Base-by-base conservation (phyloP, 1,140 invertebrate species). In the Myzus persicae region DNA sequence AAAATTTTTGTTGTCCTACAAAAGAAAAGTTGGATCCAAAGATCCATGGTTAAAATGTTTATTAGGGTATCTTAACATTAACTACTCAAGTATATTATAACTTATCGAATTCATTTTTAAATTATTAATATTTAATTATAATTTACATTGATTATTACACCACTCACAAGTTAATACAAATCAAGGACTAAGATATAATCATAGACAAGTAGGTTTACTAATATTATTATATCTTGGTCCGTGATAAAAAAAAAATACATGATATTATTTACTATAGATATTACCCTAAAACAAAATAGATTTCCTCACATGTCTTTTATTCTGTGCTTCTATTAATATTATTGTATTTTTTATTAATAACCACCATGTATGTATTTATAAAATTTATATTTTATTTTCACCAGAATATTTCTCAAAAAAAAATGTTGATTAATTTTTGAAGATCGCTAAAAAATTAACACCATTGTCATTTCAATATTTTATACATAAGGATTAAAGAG, bases 361-460 rank as follows among this genome's bases (percentile, higher is more conserved):
- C 59, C 14, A 18, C 14, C 14, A 36, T 76, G 5, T 76, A 36
- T 76, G 5, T 76, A 67, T 67, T 67, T n/a, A n/a, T 67, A 76
- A 76, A 11, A 76, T 67, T 67, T n/a, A 76, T 76, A 76, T 76
- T 76, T 76, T 76, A 76, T 76, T 76, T 76, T 76, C 36, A 76
- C 59, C 59, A 76, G 59, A 76, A 76, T 18, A 20, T 76, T 76
- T 59, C 31, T 59, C 31, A 67, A n/a, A 67, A 76, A 76, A 76
- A 76, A 76, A 76, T n/a, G 14, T 76, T 76, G 31, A 76, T 36
- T n/a, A 76, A 18, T 76, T 76, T 76, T 76, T 76, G 59, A 76
- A 76, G 31, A 76, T n/a, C 5, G 14, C 31, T 76, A n/a, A 67
- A 67, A n/a, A n/a, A n/a, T n/a, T n/a, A n/a, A n/a, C n/a, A 11